Percentiles rank a stretch among this genome's conserved stretches.
These are phyloP conservation scores for Nycticryphes semicollaris DNA, from an alignment of 2,113 vertebrate genomes.

Conservation along the genomic window DNA sequence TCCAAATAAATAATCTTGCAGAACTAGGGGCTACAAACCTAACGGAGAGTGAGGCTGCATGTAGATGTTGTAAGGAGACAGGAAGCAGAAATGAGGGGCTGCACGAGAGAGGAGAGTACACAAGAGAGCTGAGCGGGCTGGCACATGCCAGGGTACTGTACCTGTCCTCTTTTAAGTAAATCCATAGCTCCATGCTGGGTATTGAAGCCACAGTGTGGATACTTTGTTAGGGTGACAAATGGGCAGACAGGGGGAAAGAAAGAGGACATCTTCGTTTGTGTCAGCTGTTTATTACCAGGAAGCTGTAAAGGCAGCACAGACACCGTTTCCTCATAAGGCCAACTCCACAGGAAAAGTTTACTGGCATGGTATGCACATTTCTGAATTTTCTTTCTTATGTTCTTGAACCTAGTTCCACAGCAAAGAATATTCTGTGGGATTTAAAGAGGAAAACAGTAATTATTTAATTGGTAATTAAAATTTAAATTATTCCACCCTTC, in stretches of 20 bases:
- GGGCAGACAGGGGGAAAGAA: background rate
- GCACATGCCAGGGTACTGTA: background rate
- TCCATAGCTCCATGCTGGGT: background rate
- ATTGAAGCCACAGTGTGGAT: background rate
- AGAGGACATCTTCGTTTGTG: background rate
- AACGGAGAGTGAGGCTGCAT: slow-evolving; percentile 58
- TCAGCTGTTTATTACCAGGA: background rate
- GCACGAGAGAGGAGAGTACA: background rate
- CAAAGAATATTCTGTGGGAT: background rate
- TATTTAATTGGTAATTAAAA: background rate
- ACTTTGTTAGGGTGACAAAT: background rate
- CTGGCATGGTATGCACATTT: background rate
- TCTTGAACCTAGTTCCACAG: background rate
- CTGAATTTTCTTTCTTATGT: background rate
- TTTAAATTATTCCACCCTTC: background rate
- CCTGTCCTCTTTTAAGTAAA: slow-evolving; percentile 32
- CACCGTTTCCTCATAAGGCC: background rate
- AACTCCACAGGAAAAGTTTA: background rate
- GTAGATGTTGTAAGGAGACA: slow-evolving; percentile 54
- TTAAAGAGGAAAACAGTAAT: background rate
- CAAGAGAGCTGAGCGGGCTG: background rate
- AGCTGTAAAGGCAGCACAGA: background rate
- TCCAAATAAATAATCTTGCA: slow-evolving; percentile 55
- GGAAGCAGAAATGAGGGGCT: slow-evolving; percentile 27
- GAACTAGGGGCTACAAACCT: background rate